Conservation (phyloP, 2,888 invertebrate genomes). For the Nomada flava region DNA sequence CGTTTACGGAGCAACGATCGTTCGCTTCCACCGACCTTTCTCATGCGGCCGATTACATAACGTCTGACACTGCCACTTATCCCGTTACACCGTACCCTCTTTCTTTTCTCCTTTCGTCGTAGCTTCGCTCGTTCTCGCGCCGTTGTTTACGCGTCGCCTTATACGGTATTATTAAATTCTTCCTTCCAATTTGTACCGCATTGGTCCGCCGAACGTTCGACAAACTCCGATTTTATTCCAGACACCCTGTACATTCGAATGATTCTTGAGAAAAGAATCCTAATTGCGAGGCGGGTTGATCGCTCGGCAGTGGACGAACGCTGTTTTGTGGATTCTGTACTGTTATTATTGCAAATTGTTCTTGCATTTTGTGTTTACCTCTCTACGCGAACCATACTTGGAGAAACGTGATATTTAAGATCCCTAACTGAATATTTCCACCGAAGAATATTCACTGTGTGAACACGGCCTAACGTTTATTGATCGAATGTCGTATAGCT, state of each 20-base stretch:
- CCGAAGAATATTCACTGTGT: neutral
- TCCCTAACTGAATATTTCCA: neutral
- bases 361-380: neutral
- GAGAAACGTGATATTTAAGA: too few relatives aligned
- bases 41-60: constrained; percentile 60
- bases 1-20: constrained; percentile 58
- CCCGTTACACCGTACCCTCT: constrained; percentile 56
- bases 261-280: neutral
- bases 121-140: constrained; percentile 16
- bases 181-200: constrained; percentile 8
- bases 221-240: constrained; percentile 1
- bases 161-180: constrained; percentile 57
- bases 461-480: constrained; percentile 41
- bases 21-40: constrained; percentile 54
- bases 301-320: neutral
- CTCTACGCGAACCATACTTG: too few relatives aligned
- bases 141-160: constrained; percentile 47
- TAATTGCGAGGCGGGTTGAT: neutral
- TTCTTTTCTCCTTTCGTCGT: constrained; percentile 54
- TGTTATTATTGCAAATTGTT: neutral
- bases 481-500: constrained; percentile 39
- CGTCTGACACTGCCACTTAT: constrained; percentile 60
- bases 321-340: neutral
- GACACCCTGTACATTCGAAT: constrained; percentile 10
- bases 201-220: constrained; percentile 15